Evolutionary conservation across 1,140 invertebrate species (phyloP).

Genomic region (Scylla paramamosain): DNA sequence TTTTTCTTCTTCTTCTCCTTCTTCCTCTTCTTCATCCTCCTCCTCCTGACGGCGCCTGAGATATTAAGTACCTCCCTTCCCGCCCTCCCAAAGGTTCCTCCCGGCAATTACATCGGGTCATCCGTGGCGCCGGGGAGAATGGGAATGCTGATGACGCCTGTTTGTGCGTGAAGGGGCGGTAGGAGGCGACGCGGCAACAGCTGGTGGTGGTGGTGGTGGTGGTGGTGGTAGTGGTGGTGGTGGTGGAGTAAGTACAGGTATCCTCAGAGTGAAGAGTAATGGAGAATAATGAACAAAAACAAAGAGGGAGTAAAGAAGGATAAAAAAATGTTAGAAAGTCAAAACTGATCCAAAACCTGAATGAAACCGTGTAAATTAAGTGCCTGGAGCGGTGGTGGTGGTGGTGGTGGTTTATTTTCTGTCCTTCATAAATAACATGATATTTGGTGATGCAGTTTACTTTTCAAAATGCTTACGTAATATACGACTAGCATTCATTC

Average conservation of each 20-base stretch:
- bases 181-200: neutral
- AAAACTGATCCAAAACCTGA: too few species aligned
- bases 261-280: neutral
- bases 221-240: neutral
- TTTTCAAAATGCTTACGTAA: too few species aligned
- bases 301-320: neutral
- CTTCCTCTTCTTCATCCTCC: too few species aligned
- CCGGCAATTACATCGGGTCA: neutral
- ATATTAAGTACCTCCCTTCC: too few species aligned
- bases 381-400: too few species aligned
- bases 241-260: neutral
- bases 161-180: slow-evolving; percentile 14
- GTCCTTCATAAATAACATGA: too few species aligned
- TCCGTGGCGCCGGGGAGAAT: slow-evolving; percentile 1
- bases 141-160: slow-evolving; percentile 12
- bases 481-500: too few species aligned
- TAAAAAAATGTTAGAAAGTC: too few species aligned
- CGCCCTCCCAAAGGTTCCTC: neutral
- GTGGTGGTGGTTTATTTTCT: too few species aligned
- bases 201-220: slow-evolving; percentile 36
- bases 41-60: too few species aligned
- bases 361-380: too few species aligned
- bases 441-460: too few species aligned
- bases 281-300: neutral
- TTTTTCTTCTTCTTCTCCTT: neutral